Base-by-base conservation (phyloP, 1,140 invertebrate species). In the Bombus fervidus region DNA sequence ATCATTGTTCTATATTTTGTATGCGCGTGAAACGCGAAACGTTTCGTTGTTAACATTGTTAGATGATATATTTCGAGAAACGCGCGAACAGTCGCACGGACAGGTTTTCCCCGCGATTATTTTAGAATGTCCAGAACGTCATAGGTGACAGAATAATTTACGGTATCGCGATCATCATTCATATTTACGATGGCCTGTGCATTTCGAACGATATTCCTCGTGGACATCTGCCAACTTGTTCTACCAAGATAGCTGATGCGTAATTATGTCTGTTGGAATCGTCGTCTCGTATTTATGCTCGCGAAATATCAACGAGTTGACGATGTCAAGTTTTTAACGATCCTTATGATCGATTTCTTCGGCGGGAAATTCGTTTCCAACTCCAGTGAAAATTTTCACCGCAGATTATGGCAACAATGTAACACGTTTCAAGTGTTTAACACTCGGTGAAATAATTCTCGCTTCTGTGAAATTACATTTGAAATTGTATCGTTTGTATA, bases 171-270 rank as follows among this genome's bases (percentile, higher is more conserved):
- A 78, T 72, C 43, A 71, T 84, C 75, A 37, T 53, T 84, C 74
- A 69, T 79, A 84, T 57, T 71, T 79, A 39, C n/a, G 41, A 81
- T 81, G 12, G 81, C 13, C 13, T 3, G 13, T 75, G 31, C 31
- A 34, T 53, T 72, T 72, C 68, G 9, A 83, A 47, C 53, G 53
- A 57, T 64, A 77, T 57, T 31, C 66, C 13, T 59, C 64, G 75
- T 84, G 82, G 75, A 69, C 82, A 78, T 78, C 37, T 84, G 82
- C 82, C 82, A 84, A 78, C 43, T 78, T 25, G 82, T 2, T 34
- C 15, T 69, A 59, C 75, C 37, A 84, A 84, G 82, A 84, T 84
- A 84, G 66, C 71, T 8, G 62, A 71, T 78, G 64, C 47, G 37
- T n/a, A 75, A 34, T 75, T 64, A 75, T 34, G 81, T 59, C 8